Conservation (phyloP, 2,888 invertebrate genomes). For the Conchocele bisecta region DNA sequence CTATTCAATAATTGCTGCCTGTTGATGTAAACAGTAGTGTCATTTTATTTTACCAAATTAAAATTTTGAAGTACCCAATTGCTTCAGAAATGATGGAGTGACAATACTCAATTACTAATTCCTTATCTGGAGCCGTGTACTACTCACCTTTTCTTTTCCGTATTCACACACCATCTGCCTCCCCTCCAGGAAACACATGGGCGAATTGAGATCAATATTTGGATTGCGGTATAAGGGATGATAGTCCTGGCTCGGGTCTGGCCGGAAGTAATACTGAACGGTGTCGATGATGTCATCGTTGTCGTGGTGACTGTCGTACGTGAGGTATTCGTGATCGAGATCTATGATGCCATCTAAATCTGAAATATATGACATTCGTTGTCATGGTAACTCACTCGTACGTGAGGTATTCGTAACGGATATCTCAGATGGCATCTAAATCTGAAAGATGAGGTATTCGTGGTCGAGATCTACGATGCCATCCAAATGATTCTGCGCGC, state of each 20-base stretch:
- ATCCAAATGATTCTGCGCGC: too few species aligned
- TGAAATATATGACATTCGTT: slow-evolving; percentile 44
- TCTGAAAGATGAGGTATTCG: too few species aligned
- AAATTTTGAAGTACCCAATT: too few species aligned
- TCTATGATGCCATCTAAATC: slow-evolving; percentile 53
- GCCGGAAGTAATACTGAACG: slow-evolving; percentile 55
- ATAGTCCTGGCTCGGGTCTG: slow-evolving; percentile 25
- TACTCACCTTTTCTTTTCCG: slow-evolving; percentile 51
- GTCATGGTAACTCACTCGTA: slow-evolving; percentile 36
- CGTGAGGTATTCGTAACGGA: slow-evolving; percentile 41
- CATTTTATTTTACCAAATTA: too few species aligned
- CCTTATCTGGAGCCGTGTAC: too few species aligned
- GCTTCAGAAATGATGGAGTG: too few species aligned
- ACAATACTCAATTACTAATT: too few species aligned
- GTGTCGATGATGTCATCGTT: slow-evolving; percentile 28
- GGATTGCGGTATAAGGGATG: slow-evolving; percentile 32
- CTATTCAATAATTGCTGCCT: too few species aligned
- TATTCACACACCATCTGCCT: slow-evolving; percentile 54
- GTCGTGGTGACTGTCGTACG: slow-evolving; percentile 34
- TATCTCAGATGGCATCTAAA: too few species aligned
- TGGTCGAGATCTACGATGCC: slow-evolving; percentile 54
- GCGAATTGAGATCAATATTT: slow-evolving; percentile 53
- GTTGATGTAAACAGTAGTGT: too few species aligned
- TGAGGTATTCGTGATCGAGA: slow-evolving; percentile 50
- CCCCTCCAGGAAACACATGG: slow-evolving; percentile 48